Evolutionary conservation across 2,888 invertebrate genomes (phyloP).

Genomic region (Sipha maydis): DNA sequence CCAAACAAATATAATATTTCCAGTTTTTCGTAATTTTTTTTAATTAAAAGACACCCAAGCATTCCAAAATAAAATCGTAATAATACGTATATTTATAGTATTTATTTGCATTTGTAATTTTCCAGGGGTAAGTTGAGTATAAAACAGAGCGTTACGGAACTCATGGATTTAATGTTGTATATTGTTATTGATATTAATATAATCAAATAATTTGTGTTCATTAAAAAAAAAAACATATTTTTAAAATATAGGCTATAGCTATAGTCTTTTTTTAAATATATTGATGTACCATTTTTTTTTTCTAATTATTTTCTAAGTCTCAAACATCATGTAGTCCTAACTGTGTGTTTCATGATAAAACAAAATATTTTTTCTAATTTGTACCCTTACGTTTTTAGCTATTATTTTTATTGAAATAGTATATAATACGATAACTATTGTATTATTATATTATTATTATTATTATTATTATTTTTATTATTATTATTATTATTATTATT

Average conservation of each 20-base stretch:
- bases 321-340: conserved; percentile 51
- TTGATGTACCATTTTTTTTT: conserved; percentile 46
- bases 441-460: conserved; percentile 13
- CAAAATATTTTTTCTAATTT: conserved; percentile 48
- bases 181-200: conserved; percentile 57
- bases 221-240: conserved; percentile 56
- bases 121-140: not conserved
- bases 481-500: conserved; percentile 31
- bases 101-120: conserved; percentile 43
- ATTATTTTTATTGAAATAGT: conserved; percentile 44
- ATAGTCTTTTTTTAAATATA: conserved; percentile 49
- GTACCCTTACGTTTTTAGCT: conserved; percentile 54
- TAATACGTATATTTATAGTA: not conserved
- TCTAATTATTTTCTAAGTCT: conserved; percentile 43
- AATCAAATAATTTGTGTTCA: conserved; percentile 62
- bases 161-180: conserved; percentile 56
- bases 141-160: conserved; percentile 30
- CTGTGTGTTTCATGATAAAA: conserved; percentile 30
- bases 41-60: conserved; percentile 44
- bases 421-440: conserved; percentile 12
- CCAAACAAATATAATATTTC: conserved; percentile 10
- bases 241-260: conserved; percentile 43
- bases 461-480: conserved; percentile 32
- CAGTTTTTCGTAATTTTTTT: conserved; percentile 12
- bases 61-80: conserved; percentile 41